These are phyloP conservation scores for Hippocampus barbouri DNA, from an alignment of 2,113 vertebrate species.

Conservation along the genomic window DNA sequence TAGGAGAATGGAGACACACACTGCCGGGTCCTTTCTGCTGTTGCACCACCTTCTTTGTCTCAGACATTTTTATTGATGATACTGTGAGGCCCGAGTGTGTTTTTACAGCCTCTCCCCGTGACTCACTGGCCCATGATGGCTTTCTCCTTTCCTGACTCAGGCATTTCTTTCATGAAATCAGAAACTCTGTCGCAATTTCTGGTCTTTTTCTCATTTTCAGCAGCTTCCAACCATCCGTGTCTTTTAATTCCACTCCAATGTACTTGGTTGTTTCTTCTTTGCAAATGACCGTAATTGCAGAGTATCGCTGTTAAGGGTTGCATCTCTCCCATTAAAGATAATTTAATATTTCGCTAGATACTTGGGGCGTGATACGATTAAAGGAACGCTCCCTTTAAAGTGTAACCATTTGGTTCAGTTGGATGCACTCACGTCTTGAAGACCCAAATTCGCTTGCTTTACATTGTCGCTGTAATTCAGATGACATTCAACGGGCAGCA, in stretches of 20 bases:
- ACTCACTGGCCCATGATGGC: slow-evolving; percentile 59
- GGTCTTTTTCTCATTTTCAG: slow-evolving; percentile 57
- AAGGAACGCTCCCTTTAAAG: too few species aligned
- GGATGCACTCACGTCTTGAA: too few species aligned
- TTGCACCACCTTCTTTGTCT: background rate
- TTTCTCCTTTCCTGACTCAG: slow-evolving; percentile 61
- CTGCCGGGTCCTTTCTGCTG: background rate
- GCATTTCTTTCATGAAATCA: slow-evolving; percentile 62
- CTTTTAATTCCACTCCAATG: slow-evolving; percentile 10
- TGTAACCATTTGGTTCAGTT: too few species aligned
- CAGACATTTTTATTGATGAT: background rate
- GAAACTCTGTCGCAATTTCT: slow-evolving; percentile 59
- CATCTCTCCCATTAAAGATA: too few species aligned
- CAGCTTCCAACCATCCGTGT: slow-evolving; percentile 30
- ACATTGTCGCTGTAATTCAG: slow-evolving; percentile 47
- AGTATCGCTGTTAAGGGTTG: background rate
- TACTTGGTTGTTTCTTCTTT: slow-evolving; percentile 17
- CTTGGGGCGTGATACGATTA: too few species aligned
- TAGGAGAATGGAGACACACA: background rate
- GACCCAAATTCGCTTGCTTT: slow-evolving; percentile 18
- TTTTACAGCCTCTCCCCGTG: slow-evolving; percentile 63
- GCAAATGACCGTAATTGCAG: slow-evolving; percentile 31
- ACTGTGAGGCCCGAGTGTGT: slow-evolving; percentile 25
- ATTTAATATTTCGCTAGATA: too few species aligned
- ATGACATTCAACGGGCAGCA: slow-evolving; percentile 46